Evolutionary conservation across 2,113 vertebrate genomes (phyloP), one percentile per base, ranked within the genome.

Genomic region (Cryptomyrus ogoouensis): DNA sequence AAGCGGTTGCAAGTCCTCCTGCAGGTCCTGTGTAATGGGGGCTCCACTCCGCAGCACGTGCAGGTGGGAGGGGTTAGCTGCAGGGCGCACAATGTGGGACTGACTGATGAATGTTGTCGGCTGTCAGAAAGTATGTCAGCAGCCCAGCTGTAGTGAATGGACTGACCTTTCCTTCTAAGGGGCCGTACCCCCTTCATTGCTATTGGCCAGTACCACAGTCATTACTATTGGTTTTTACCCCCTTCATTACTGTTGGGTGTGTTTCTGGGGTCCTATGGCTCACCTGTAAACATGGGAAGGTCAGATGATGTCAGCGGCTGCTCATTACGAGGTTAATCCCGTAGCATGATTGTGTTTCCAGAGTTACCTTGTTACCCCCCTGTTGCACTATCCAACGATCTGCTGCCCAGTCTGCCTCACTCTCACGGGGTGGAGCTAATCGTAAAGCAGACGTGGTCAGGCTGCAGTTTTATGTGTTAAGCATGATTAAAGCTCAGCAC

Each of bases 291-390:
- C n/a, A 44, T 35, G 24, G 42, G 12, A n/a, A 50, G 4, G 44
- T 77, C 9, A 52, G 87, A 90, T 87, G 17, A 87, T 77, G 31
- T 17, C 56, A 53, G 77, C 86, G 74, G 56, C 84, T 47, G 19
- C 24, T 44, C 39, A 46, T 87, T 47, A 24, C 21, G 49, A 53
- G 89, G 84, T 87, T 90, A 87, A 90, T 90, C 89, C 46, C 21
- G 21, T 24, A 70, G 56, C 24, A 42, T 87, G 83, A 87, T 3
- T 9, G 52, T 53, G 5, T 39, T 77, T n/a, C 10, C 27, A 74
- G 27, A 35, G 27, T 42, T 83, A 15, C 77, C 13, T 17, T 83
- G 12, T 83, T 17, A 19, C 31, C 15, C 9, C 12, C 15, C 31
- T 1, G 3, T 4, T 80, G 35, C 74, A 42, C 74, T 80, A 19